A percentile compares a stretch with the other conserved stretches of the same genome.
phyloP scores from a whole-genome alignment of 2,113 vertebrate species.

The Neotoma lepida region DNA sequence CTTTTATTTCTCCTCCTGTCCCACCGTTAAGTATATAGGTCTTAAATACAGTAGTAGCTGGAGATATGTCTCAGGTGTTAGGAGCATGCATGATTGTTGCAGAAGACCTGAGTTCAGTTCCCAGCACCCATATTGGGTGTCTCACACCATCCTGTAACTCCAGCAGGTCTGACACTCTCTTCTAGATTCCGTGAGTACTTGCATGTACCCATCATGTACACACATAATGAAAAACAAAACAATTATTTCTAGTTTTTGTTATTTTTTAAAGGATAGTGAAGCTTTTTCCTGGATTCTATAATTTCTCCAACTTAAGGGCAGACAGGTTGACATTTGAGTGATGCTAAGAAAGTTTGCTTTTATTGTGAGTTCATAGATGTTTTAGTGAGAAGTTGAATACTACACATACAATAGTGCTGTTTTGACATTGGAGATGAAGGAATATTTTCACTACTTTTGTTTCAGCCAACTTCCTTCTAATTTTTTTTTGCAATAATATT shows the following conservation, averaged over 20 bases:
- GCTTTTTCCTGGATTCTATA: background rate
- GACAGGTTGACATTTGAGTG: background rate
- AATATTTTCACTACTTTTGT: background rate
- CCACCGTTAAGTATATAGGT: fast-evolving
- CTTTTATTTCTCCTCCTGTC: background rate
- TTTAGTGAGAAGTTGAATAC: background rate
- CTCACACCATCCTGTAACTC: background rate
- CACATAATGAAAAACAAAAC: background rate
- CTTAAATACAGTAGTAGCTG: background rate
- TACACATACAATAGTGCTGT: background rate
- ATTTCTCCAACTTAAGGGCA: background rate
- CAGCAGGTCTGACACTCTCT: background rate
- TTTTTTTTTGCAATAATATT: background rate
- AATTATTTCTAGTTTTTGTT: background rate
- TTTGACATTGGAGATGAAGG: background rate
- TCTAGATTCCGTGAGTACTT: background rate
- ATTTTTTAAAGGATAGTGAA: background rate
- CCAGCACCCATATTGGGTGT: no score
- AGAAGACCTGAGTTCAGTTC: background rate
- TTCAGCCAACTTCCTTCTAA: background rate
- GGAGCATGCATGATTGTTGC: background rate
- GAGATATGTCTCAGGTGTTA: background rate
- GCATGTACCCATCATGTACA: background rate
- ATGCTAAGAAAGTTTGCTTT: background rate
- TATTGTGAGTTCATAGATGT: background rate